Conservation (phyloP, 2,797 vertebrate genomes). For the Oceanodroma leucorhoa region DNA sequence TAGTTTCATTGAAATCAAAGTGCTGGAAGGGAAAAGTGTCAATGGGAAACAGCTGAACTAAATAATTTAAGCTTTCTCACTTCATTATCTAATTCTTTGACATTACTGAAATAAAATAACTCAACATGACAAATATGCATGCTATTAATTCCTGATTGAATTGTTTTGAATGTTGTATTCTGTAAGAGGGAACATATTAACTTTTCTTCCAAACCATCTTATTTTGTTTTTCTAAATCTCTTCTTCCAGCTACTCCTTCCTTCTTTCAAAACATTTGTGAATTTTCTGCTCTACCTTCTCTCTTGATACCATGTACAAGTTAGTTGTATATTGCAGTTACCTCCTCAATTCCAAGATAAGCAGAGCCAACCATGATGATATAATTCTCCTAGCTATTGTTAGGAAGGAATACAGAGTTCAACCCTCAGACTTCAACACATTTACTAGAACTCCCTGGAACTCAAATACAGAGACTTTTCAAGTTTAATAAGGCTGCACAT, state of each 20-base stretch:
- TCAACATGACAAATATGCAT: neutral
- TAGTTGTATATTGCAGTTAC: neutral
- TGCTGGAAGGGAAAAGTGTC: neutral
- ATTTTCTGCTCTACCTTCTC: neutral
- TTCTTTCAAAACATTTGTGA: neutral
- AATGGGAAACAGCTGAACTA: conserved; percentile 4
- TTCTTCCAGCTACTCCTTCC: neutral
- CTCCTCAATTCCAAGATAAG: neutral
- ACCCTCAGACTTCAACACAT: neutral
- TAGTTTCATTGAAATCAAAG: conserved; percentile 38
- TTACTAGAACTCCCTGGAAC: neutral
- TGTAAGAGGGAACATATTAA: neutral
- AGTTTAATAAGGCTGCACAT: neutral
- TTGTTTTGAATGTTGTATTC: neutral
- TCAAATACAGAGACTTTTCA: neutral
- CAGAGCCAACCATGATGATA: neutral
- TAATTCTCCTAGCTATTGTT: neutral
- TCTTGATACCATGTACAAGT: neutral
- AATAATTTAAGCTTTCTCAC: conserved; percentile 15
- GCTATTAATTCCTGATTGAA: neutral
- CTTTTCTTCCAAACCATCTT: neutral
- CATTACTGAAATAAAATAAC: neutral
- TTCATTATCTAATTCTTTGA: conserved; percentile 7
- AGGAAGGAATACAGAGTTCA: neutral
- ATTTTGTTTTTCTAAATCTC: neutral